phyloP scores from a whole-genome alignment of 2,888 invertebrate genomes.

The Nasonovia ribisnigri region DNA sequence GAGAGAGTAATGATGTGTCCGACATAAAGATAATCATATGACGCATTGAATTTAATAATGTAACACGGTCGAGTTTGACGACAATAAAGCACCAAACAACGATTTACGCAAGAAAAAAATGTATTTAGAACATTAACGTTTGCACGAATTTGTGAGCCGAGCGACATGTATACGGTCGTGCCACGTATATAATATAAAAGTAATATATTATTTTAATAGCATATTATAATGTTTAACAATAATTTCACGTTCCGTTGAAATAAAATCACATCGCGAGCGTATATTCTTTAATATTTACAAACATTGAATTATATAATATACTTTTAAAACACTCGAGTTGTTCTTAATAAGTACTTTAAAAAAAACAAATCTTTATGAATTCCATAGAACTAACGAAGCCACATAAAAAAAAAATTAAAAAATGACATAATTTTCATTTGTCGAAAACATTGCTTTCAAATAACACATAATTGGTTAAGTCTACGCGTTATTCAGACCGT shows the following conservation, averaged over 20 bases:
- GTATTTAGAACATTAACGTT: neutral
- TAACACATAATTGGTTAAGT: conserved; percentile 31
- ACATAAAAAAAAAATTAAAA: neutral
- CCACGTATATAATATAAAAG: neutral
- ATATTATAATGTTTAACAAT: neutral
- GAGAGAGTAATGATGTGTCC: conserved; percentile 33
- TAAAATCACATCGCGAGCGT: neutral
- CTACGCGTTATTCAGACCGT: conserved; percentile 50
- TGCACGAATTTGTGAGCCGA: neutral
- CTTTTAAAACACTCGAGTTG: conserved; percentile 16
- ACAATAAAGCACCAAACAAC: neutral
- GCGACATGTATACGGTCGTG: neutral
- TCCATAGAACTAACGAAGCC: neutral
- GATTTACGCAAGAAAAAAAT: neutral
- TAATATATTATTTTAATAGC: neutral
- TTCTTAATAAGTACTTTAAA: conserved; percentile 4
- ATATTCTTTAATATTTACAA: neutral
- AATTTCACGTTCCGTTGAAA: neutral
- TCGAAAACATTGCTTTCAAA: conserved; percentile 45
- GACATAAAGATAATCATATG: neutral
- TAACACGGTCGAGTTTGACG: neutral
- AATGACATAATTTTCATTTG: conserved; percentile 43
- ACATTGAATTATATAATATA: neutral
- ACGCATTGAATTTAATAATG: conserved; percentile 1
- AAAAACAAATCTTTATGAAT: conserved; percentile 6